Evolutionary conservation across 2,888 invertebrate species (phyloP), one percentile per base, ranked within the genome.

Genomic region (Orgyia antiqua): DNA sequence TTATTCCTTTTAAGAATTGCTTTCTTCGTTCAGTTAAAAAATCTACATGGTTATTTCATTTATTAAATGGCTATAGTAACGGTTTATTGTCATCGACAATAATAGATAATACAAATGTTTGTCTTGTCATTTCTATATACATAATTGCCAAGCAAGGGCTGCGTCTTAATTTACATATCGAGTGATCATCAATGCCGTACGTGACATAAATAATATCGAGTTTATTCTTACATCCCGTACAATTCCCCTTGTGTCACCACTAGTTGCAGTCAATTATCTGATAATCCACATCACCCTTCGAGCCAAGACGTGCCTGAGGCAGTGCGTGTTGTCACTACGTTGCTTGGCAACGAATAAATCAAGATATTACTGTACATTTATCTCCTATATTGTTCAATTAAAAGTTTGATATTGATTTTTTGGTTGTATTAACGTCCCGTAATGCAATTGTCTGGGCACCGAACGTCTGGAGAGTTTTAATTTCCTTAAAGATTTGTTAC

Each of bases 261-360:
- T 61, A 62, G 55, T 62, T 69, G 65, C 65, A 73, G 60, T 66
- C 75, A 75, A 80, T 79, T 79, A 80, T 79, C 73, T 74, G 79
- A 80, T 79, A 80, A 76, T 72, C 52, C 45, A 59, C 56, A 48
- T 51, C 60, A 53, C 56, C 59, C 66, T 63, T 60, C 47, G 27
- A 13, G 13, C 18, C 13, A 36, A 25, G 44, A 52, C 40, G 42
- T 42, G 50, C 42, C 45, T 33, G 29, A 36, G 42, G 50, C 53
- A 41, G 27, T 36, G 30, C 36, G 31, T 58, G 58, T 61, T 58
- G 55, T 43, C 56, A 34, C 50, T 13, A 39, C 39, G 45, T 65
- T 58, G 35, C 59, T 63, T 65, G 52, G 59, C 50, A 67, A 71
- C 69, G 42, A 47, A 52, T 56, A 27, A 38, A 33, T 55, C 54